Evolutionary conservation across 2,888 invertebrate species (phyloP).

Genomic region (Tipula helvola): DNA sequence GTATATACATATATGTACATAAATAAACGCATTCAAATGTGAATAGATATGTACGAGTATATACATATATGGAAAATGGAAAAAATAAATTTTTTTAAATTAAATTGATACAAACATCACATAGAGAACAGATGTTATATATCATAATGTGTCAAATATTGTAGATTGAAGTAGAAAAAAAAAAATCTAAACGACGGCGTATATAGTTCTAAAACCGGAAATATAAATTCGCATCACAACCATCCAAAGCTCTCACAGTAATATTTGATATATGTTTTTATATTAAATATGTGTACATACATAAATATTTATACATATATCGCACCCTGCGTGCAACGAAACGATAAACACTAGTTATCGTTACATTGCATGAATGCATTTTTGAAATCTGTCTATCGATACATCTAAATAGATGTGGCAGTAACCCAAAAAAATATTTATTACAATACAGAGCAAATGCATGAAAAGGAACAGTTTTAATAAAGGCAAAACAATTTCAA

Average conservation of each 20-base stretch:
- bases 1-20: neutral
- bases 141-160: neutral
- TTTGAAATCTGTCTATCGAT: no score
- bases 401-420: no score
- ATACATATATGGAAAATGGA: neutral
- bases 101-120: neutral
- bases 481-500: no score
- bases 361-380: no score
- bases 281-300: no score
- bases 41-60: neutral
- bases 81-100: neutral
- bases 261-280: neutral
- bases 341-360: no score
- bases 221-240: neutral
- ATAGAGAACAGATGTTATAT: neutral
- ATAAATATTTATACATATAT: no score
- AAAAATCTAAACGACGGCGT: neutral
- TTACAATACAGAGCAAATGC: no score
- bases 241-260: neutral
- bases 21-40: neutral
- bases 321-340: no score
- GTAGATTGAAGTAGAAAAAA: neutral
- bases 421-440: no score
- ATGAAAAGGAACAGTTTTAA: no score
- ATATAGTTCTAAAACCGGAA: neutral